Conservation (phyloP, 2,888 invertebrate genomes). For the Seira ritae region DNA sequence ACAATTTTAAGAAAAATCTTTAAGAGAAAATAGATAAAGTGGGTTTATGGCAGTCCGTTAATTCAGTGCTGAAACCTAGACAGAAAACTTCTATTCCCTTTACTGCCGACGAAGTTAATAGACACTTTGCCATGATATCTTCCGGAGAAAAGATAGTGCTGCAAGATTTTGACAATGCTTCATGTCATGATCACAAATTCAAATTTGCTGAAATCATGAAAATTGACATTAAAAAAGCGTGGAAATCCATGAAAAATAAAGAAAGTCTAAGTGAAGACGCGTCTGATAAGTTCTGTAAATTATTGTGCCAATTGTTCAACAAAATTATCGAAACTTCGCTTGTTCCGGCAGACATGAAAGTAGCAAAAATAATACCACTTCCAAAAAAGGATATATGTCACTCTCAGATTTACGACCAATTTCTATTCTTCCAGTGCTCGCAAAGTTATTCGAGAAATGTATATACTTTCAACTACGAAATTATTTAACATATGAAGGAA, state of each 20-base stretch:
- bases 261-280: not conserved
- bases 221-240: not conserved
- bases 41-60: not conserved
- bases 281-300: not conserved
- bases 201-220: too few relatives aligned
- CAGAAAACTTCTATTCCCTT: not conserved
- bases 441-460: constrained; percentile 37
- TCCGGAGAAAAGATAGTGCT: not conserved
- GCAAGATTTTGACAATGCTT: too few relatives aligned
- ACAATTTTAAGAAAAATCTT: not conserved
- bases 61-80: not conserved
- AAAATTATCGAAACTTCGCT: not conserved
- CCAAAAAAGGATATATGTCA: not conserved
- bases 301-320: not conserved
- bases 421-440: constrained; percentile 31
- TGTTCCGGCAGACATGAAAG: not conserved
- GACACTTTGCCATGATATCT: not conserved
- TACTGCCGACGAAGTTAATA: constrained; percentile 12
- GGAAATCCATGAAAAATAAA: constrained; percentile 25
- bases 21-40: not conserved
- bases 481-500: not conserved
- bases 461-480: not conserved
- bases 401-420: constrained; percentile 32
- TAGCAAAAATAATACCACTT: constrained; percentile 26
- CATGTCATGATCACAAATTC: not conserved